Evolutionary conservation across 2,797 vertebrate genomes (phyloP), one percentile per base, ranked within the genome.

Genomic region (Petrocephalus sullivani): DNA sequence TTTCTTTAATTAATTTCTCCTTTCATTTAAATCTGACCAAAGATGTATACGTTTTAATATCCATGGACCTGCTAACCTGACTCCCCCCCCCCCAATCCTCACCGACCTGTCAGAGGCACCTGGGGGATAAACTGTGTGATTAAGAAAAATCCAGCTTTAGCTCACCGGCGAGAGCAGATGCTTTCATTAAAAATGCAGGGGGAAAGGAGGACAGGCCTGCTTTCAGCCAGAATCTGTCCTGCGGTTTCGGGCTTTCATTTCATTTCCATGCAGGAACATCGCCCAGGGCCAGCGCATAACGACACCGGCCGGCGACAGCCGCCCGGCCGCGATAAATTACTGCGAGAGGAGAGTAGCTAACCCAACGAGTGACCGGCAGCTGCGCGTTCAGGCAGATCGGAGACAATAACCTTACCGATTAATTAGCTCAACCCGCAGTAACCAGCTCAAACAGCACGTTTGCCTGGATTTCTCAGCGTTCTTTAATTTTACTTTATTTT

Each of bases 141-240:
- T 95, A 95, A 95, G 94, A 93, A 94, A 95, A 71, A 94, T 91
- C 93, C n/a, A 91, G 93, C 91, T 94, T 93, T 92, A 95, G 93
- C 93, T 93, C 94, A 93, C 93, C 92, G 93, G 93, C 93, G 94
- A 90, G 93, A 96, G 94, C 96, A 96, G 95, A 95, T 96, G 95
- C 95, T 95, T 94, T 96, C 94, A 95, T 96, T 95, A 96, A 96
- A 96, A 95, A 96, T 96, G 95, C 94, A 96, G 93, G 92, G 94
- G 91, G 92, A 94, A 37, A 94, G 91, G 92, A 94, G 94, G 58
- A 84, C 37, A 53, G 41, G 41, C 94, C 94, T 94, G 92, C 92
- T 92, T 94, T 90, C 93, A 94, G 93, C 91, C 92, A 94, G 92
- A 94, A 95, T 93, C 94, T 94, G 94, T 95, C 93, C 91, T 92